A percentile compares a stretch with the other conserved stretches of the same genome.
These are phyloP conservation scores for Xiphorhynchus elegans DNA, from an alignment of 2,113 vertebrate species.

Conservation along the genomic window DNA sequence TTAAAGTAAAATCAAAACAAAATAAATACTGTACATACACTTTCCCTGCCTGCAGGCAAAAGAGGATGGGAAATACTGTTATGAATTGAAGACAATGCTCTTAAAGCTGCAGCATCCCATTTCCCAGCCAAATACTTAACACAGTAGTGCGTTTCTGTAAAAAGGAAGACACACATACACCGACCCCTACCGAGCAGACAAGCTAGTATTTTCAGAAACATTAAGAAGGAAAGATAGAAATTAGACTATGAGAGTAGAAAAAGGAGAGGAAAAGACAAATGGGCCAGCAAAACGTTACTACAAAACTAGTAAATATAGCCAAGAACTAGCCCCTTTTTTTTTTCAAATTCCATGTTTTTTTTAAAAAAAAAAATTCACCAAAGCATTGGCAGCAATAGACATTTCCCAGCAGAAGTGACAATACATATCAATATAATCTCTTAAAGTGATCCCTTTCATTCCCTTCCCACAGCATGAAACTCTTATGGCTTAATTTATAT, in stretches of 20 bases:
- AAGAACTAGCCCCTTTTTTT: constrained; percentile 66
- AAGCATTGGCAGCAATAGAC: constrained; percentile 78
- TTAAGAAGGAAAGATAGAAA: constrained; percentile 68
- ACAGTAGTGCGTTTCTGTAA: constrained; percentile 76
- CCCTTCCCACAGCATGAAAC: constrained; percentile 80
- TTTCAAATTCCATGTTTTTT: constrained; percentile 45
- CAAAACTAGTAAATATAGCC: constrained; percentile 82
- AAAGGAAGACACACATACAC: constrained; percentile 72
- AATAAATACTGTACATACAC: constrained; percentile 86
- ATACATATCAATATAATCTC: constrained; percentile 80
- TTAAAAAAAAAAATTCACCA: constrained; percentile 32
- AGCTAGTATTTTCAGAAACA: constrained; percentile 67
- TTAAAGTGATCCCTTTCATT: constrained; percentile 80
- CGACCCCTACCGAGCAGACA: constrained; percentile 68
- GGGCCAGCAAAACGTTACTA: constrained; percentile 78
- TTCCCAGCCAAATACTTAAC: constrained; percentile 78
- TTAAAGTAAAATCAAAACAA: constrained; percentile 78
- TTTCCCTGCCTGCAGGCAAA: constrained; percentile 87
- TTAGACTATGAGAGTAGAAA: constrained; percentile 72
- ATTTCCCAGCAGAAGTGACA: constrained; percentile 81
- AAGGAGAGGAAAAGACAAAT: constrained; percentile 69
- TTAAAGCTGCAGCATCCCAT: constrained; percentile 81
- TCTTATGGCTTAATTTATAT: constrained; percentile 84
- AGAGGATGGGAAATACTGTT: constrained; percentile 83
- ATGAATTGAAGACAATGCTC: constrained; percentile 73